Conservation (phyloP, 2,113 vertebrate genomes). For the Tautogolabrus adspersus region DNA sequence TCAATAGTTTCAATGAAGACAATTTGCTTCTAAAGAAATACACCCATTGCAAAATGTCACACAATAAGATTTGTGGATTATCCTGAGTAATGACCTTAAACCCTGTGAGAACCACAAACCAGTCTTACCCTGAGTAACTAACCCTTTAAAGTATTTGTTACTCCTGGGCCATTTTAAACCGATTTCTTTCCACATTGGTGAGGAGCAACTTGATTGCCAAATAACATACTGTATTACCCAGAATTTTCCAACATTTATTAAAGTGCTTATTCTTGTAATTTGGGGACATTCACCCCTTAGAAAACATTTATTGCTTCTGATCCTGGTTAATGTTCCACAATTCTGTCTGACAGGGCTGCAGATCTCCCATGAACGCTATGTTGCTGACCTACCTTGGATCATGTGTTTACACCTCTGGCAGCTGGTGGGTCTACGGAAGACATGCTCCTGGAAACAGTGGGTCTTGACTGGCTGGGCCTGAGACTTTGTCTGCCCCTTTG, state of each 20-base stretch:
- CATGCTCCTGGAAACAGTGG: slow-evolving; percentile 91
- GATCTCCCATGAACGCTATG: background rate
- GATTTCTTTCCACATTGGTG: background rate
- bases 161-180: too few relatives aligned
- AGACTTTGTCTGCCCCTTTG: slow-evolving; percentile 67
- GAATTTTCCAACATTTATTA: too few relatives aligned
- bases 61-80: slow-evolving; percentile 11
- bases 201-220: too few relatives aligned
- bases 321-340: too few relatives aligned
- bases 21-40: slow-evolving; percentile 8
- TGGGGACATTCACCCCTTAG: too few relatives aligned
- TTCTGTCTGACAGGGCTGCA: background rate
- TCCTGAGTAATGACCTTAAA: background rate
- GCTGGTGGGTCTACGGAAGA: slow-evolving; percentile 89
- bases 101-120: background rate
- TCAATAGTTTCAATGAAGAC: slow-evolving; percentile 14
- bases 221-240: too few relatives aligned
- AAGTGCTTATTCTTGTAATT: too few relatives aligned
- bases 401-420: slow-evolving; percentile 91
- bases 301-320: too few relatives aligned
- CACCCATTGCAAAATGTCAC: background rate
- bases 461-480: slow-evolving; percentile 77
- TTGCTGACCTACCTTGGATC: slow-evolving; percentile 86
- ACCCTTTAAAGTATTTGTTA: background rate
- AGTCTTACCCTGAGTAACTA: background rate